phyloP scores from a whole-genome alignment of 1,140 invertebrate genomes.

The Druon quercuslanigerum region DNA sequence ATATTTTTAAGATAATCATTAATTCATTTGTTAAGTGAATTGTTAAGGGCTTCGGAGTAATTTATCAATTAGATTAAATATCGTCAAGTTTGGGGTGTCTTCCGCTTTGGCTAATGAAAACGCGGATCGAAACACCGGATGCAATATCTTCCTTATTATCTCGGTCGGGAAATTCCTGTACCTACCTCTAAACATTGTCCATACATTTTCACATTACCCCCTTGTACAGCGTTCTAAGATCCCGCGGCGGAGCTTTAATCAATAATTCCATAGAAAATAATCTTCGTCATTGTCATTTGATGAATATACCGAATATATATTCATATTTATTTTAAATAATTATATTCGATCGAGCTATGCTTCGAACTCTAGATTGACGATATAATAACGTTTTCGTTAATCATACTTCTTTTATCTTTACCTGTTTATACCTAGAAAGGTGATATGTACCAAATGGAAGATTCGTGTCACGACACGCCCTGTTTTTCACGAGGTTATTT shows the following conservation, averaged over 20 bases:
- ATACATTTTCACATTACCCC: background rate
- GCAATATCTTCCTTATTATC: constrained; percentile 24
- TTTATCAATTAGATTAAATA: constrained; percentile 2
- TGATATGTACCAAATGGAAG: constrained; percentile 77
- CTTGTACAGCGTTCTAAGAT: background rate
- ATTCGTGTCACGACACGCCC: constrained; percentile 64
- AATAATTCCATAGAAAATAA: constrained; percentile 55
- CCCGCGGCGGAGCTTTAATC: background rate
- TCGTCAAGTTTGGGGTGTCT: background rate
- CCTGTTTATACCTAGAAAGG: constrained; percentile 59
- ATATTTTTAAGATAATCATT: too few species aligned
- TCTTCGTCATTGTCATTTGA: constrained; percentile 46
- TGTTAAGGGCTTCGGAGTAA: background rate
- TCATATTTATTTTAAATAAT: constrained; percentile 48
- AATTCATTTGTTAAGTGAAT: background rate
- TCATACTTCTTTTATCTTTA: constrained; percentile 46
- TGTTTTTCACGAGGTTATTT: constrained; percentile 3
- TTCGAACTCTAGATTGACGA: constrained; percentile 23
- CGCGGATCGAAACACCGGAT: constrained; percentile 13
- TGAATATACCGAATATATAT: constrained; percentile 53
- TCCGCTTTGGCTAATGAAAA: constrained; percentile 10
- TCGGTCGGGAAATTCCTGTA: constrained; percentile 2
- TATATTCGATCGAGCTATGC: constrained; percentile 34
- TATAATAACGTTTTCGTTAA: constrained; percentile 36
- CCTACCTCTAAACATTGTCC: background rate